Evolutionary conservation across 92 coral and sea anemone genomes (phyloP).

Genomic region (Muricea muricata): DNA sequence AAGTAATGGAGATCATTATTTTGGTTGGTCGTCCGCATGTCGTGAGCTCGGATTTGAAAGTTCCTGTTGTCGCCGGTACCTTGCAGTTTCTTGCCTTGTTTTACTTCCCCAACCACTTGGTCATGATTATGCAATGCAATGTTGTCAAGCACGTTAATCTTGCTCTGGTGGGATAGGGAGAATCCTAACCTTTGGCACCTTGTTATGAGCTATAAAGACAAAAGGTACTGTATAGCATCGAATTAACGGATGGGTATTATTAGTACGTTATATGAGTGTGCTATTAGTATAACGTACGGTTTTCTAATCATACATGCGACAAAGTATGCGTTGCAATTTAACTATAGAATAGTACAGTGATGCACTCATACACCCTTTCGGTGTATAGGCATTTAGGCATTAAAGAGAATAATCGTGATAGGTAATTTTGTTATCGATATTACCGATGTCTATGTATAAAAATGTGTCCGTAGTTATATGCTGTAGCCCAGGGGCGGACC

Average conservation of each 20-base stretch:
- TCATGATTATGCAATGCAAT: constrained; percentile 63
- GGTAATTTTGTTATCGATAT: too few relatives aligned
- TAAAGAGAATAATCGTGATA: too few relatives aligned
- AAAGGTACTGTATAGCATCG: too few relatives aligned
- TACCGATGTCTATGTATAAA: too few relatives aligned
- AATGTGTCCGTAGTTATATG: too few relatives aligned
- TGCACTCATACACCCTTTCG: too few relatives aligned
- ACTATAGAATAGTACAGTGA: too few relatives aligned
- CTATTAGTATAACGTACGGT: too few relatives aligned
- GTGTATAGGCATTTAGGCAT: too few relatives aligned
- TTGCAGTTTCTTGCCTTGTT: constrained; percentile 51
- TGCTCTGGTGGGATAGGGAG: constrained; percentile 14
- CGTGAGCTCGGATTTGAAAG: constrained; percentile 51
- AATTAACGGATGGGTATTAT: neutral
- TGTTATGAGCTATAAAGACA: neutral
- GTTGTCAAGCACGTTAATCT: neutral
- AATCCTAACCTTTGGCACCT: constrained; percentile 21
- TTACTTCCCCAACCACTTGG: constrained; percentile 42
- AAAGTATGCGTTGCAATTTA: too few relatives aligned
- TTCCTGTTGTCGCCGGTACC: constrained; percentile 70
- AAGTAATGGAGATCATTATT: constrained; percentile 62
- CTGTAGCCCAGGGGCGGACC: too few relatives aligned
- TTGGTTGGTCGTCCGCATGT: constrained; percentile 60
- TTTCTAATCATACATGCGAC: too few relatives aligned
- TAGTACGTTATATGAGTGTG: neutral